Percentiles rank a stretch among this genome's conserved stretches.
Conservation (phyloP, 2,797 vertebrate species). For the Denticeps clupeoides region DNA sequence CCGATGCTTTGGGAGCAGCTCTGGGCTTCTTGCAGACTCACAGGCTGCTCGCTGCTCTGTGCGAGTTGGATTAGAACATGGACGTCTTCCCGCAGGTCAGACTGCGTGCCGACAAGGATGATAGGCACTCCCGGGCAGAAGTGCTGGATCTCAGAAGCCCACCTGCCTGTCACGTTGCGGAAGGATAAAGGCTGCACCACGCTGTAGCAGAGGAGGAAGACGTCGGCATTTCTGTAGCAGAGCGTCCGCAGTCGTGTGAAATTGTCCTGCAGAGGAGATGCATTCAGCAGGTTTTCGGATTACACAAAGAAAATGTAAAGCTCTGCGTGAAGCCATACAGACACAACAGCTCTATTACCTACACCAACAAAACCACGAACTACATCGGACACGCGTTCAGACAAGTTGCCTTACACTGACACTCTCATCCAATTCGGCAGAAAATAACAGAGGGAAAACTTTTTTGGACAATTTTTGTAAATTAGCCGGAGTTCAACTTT, state of each 20-base stretch:
- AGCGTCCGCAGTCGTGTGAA: slow-evolving; percentile 68
- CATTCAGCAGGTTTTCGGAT: neutral
- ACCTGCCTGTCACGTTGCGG: slow-evolving; percentile 63
- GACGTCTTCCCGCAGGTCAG: slow-evolving; percentile 79
- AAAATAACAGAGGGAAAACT: no score
- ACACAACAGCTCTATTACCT: no score
- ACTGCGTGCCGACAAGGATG: slow-evolving; percentile 78
- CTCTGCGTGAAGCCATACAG: no score
- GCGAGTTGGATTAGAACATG: slow-evolving; percentile 78
- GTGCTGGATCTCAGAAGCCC: slow-evolving; percentile 73
- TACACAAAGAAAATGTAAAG: no score
- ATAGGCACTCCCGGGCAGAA: slow-evolving; percentile 69
- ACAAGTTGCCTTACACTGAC: no score
- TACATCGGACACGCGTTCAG: no score
- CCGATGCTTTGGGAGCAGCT: slow-evolving; percentile 68
- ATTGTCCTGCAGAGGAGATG: slow-evolving; percentile 36
- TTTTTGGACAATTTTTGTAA: no score
- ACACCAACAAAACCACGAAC: no score
- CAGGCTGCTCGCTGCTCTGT: slow-evolving; percentile 67
- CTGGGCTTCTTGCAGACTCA: slow-evolving; percentile 62
- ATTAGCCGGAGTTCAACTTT: no score
- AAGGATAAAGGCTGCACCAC: slow-evolving; percentile 75
- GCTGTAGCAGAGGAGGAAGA: slow-evolving; percentile 86
- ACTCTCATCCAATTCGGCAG: no score
- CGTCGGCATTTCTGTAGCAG: slow-evolving; percentile 74